A percentile compares a stretch with the other conserved stretches of the same genome.
These are phyloP conservation scores for Stictocephala bisonia DNA, from an alignment of 2,888 invertebrate species.

Conservation along the genomic window DNA sequence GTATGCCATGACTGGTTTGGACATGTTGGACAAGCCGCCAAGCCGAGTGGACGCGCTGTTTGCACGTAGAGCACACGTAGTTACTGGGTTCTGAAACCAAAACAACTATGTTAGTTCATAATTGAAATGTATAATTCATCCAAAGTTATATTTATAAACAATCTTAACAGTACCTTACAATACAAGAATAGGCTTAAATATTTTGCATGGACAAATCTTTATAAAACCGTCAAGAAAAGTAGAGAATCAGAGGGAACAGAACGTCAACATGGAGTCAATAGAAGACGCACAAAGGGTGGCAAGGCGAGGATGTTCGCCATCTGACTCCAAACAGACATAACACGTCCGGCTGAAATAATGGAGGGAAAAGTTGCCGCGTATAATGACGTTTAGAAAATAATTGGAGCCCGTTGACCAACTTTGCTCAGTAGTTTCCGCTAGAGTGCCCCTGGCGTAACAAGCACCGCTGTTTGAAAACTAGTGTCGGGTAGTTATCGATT, in stretches of 20 bases:
- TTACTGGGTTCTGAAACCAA: slow-evolving; percentile 89
- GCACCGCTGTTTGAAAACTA: slow-evolving; percentile 23
- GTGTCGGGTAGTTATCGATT: background rate
- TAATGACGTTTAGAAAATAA: slow-evolving; percentile 39
- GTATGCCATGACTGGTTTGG: slow-evolving; percentile 92
- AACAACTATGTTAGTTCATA: no score
- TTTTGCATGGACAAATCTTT: no score
- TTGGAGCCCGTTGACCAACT: slow-evolving; percentile 38
- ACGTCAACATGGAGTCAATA: no score
- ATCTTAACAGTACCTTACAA: no score
- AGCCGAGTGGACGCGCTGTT: slow-evolving; percentile 90
- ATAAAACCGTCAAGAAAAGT: no score
- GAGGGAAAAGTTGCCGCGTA: slow-evolving; percentile 37
- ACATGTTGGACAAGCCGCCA: slow-evolving; percentile 96
- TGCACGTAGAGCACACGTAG: slow-evolving; percentile 95
- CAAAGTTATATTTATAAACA: no score
- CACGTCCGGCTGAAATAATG: slow-evolving; percentile 37
- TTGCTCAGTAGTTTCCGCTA: no score
- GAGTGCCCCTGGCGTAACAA: no score
- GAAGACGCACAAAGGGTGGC: no score
- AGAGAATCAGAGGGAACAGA: no score
- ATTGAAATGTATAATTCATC: no score
- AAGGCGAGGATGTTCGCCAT: slow-evolving; percentile 23
- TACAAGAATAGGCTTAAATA: no score
- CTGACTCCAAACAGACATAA: slow-evolving; percentile 37